A percentile compares a stretch with the other conserved stretches of the same genome.
Evolutionary conservation across 2,113 vertebrate species (phyloP).

Genomic region (Lamprologus speciosus): DNA sequence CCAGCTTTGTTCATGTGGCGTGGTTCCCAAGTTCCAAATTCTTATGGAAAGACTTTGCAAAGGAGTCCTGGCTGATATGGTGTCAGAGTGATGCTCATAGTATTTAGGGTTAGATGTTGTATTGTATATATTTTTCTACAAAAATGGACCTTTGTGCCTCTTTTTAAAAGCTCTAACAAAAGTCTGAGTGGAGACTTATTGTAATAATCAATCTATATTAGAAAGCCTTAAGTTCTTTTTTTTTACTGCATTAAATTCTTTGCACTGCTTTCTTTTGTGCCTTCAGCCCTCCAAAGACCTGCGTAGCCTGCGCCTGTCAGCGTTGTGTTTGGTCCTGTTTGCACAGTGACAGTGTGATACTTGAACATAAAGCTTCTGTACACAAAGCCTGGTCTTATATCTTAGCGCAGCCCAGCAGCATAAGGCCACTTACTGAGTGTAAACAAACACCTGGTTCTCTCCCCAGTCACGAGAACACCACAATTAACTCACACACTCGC

Average conservation of each 20-base stretch:
- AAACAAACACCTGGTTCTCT: slow-evolving; percentile 61
- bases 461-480: slow-evolving; percentile 14
- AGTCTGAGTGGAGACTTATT: neutral
- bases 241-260: neutral
- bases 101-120: neutral
- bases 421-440: slow-evolving; percentile 46
- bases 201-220: neutral
- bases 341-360: slow-evolving; percentile 26
- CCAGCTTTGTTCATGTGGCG: neutral
- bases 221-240: neutral
- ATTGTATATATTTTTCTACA: neutral
- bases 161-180: neutral
- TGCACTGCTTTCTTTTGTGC: neutral
- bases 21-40: neutral
- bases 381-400: slow-evolving; percentile 31
- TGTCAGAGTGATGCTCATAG: neutral
- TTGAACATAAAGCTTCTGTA: slow-evolving; percentile 42
- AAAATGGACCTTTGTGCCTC: neutral
- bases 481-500: slow-evolving; percentile 8
- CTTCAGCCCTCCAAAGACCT: neutral
- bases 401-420: neutral
- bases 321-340: slow-evolving; percentile 42
- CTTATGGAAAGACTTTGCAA: neutral
- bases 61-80: neutral
- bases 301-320: neutral